A percentile compares a stretch with the other conserved stretches of the same genome.
phyloP scores from a whole-genome alignment of 2,797 vertebrate genomes.

The Capromys pilorides region DNA sequence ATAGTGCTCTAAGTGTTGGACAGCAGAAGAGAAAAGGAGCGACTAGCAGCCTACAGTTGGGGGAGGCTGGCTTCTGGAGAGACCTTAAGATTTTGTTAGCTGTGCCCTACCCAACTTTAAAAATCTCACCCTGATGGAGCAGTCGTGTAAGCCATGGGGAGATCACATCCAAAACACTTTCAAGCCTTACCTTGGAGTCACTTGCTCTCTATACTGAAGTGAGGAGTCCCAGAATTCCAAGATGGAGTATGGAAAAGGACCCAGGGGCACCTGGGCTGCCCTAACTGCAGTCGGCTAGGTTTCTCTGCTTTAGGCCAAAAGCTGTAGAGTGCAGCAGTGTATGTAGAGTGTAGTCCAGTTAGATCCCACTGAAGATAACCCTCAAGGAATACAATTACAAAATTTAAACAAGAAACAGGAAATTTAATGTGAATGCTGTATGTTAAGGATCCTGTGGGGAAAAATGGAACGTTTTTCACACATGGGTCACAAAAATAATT shows the following conservation, averaged over 20 bases:
- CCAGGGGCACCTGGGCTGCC: neutral
- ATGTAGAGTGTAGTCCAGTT: neutral
- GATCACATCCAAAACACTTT: neutral
- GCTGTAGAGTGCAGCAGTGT: neutral
- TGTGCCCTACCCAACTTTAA: fast-evolving
- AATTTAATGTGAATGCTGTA: neutral
- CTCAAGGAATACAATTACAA: neutral
- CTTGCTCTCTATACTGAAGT: neutral
- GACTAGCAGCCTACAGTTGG: neutral
- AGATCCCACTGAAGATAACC: neutral
- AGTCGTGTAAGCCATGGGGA: neutral
- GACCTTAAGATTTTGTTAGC: neutral
- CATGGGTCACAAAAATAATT: neutral
- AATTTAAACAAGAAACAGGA: neutral
- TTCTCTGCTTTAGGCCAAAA: neutral
- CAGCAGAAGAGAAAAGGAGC: neutral
- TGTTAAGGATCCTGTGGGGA: neutral
- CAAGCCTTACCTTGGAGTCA: neutral
- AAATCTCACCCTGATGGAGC: neutral
- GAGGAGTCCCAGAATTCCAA: neutral
- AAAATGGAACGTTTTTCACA: neutral
- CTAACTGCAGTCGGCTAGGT: neutral
- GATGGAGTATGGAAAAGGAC: neutral
- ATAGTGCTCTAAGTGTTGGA: neutral
- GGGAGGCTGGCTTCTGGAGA: neutral